These are phyloP conservation scores for Melanotaenia parkinsoni DNA, from an alignment of 2,797 vertebrate genomes.

Conservation along the genomic window DNA sequence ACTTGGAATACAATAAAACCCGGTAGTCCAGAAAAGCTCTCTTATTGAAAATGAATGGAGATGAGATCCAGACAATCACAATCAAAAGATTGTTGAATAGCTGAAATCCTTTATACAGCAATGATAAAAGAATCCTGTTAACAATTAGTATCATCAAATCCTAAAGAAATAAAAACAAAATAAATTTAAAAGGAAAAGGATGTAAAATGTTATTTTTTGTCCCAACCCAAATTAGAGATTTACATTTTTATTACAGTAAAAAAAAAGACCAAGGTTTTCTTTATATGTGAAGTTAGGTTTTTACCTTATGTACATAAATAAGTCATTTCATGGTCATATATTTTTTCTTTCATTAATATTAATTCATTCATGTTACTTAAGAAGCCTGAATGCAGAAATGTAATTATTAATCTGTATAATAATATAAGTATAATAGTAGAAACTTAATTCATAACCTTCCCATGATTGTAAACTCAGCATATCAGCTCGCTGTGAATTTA, in stretches of 20 bases:
- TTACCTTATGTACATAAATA: too few species aligned
- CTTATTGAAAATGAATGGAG: not conserved
- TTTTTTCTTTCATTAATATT: too few species aligned
- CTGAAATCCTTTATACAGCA: not conserved
- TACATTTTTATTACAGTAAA: too few species aligned
- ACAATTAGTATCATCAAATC: not conserved
- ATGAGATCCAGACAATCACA: not conserved
- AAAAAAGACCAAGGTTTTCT: too few species aligned
- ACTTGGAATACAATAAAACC: not conserved
- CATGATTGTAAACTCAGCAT: not conserved
- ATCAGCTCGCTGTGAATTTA: not conserved
- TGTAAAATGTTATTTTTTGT: too few species aligned
- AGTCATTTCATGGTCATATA: too few species aligned
- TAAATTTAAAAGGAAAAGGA: not conserved
- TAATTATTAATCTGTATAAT: too few species aligned
- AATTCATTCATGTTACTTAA: not conserved
- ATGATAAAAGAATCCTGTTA: not conserved
- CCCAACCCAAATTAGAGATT: too few species aligned
- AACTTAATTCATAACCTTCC: not conserved
- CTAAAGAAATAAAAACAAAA: too few species aligned
- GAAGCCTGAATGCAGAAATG: too few species aligned
- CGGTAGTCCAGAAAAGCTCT: not conserved
- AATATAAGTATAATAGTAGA: too few species aligned
- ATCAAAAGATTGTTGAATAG: not conserved
- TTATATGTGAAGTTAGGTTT: too few species aligned